Evolutionary conservation across 1,140 invertebrate genomes (phyloP).

Genomic region (Psilanteris sp.): DNA sequence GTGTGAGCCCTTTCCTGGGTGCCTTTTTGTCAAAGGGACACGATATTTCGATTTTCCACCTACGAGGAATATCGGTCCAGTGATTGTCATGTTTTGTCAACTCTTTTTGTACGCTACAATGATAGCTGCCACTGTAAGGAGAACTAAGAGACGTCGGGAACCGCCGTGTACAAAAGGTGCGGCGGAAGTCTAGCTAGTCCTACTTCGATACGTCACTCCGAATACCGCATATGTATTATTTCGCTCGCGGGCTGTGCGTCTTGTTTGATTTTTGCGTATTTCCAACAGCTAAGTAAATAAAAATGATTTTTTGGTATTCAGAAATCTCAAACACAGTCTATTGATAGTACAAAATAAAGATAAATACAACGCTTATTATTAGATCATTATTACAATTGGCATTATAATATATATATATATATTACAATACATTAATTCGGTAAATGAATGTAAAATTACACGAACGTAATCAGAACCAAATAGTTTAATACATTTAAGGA

Average conservation of each 20-base stretch:
- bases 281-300: not conserved
- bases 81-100: constrained; percentile 79
- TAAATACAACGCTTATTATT: too few relatives aligned
- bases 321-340: too few relatives aligned
- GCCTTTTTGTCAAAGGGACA: constrained; percentile 29
- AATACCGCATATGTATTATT: constrained; percentile 16
- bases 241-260: constrained; percentile 12
- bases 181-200: constrained; percentile 67
- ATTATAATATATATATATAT: too few relatives aligned
- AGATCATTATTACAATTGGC: too few relatives aligned
- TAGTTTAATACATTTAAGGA: too few relatives aligned
- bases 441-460: too few relatives aligned
- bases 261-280: constrained; percentile 3
- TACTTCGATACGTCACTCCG: constrained; percentile 72
- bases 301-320: too few relatives aligned
- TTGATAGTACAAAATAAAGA: too few relatives aligned
- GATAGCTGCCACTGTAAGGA: constrained; percentile 53
- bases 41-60: constrained; percentile 63
- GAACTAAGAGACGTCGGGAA: constrained; percentile 20
- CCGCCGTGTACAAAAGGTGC: constrained; percentile 63
- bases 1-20: constrained; percentile 50
- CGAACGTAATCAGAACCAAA: too few relatives aligned
- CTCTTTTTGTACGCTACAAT: constrained; percentile 71
- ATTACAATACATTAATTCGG: too few relatives aligned
- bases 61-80: constrained; percentile 66